These are phyloP conservation scores for Platanista minor DNA, from an alignment of 2,113 vertebrate species.

Conservation along the genomic window DNA sequence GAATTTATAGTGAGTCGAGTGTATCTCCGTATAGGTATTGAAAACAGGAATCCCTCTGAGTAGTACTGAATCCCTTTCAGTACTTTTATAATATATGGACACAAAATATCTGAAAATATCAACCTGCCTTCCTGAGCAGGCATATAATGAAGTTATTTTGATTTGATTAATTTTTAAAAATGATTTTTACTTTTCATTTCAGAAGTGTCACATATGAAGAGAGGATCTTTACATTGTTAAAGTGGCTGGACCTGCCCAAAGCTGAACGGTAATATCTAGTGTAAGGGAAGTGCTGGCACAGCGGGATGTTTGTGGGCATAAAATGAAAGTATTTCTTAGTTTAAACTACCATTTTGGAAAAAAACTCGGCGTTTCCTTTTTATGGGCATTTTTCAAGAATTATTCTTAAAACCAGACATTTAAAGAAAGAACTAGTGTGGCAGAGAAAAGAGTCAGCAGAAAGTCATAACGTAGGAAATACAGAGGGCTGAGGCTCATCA, in stretches of 20 bases:
- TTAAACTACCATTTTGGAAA: neutral
- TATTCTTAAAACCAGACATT: neutral
- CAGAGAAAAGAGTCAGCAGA: neutral
- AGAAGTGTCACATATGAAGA: slow-evolving; percentile 74
- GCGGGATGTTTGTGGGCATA: neutral
- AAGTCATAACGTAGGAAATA: neutral
- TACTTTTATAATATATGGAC: neutral
- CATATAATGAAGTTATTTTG: neutral
- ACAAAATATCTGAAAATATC: neutral
- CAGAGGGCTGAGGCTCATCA: neutral
- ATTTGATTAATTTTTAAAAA: neutral
- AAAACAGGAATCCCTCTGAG: neutral
- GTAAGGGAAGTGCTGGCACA: neutral
- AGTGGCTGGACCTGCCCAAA: slow-evolving; percentile 81
- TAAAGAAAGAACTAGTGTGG: neutral
- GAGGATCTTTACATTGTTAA: slow-evolving; percentile 78
- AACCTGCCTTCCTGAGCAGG: neutral
- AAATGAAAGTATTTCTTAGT: neutral
- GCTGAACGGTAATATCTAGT: slow-evolving; percentile 76
- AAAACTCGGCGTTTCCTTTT: neutral
- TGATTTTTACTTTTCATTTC: neutral
- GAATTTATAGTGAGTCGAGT: neutral
- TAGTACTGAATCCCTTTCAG: neutral
- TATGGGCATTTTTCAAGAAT: neutral
- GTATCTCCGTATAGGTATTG: neutral